Conservation (phyloP, 2,113 vertebrate species). For the Hepsetus odoe region DNA sequence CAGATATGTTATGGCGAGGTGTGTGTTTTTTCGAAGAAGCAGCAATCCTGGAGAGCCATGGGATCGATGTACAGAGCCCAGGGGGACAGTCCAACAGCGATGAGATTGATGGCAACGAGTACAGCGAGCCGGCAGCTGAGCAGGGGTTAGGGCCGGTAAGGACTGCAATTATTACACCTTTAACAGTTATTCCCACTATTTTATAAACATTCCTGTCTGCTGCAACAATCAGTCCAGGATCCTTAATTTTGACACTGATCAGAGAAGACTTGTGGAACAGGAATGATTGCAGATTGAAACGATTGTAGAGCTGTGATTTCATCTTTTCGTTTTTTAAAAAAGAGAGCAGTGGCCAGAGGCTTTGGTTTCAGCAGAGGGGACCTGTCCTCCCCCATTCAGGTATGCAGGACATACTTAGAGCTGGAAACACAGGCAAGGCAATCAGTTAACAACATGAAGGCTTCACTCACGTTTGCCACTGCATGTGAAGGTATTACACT, state of each 20-base stretch:
- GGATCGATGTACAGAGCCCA: conserved; percentile 96
- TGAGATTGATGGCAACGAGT: conserved; percentile 94
- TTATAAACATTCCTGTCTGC: neutral
- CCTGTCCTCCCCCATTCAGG: conserved; percentile 73
- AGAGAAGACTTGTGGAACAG: neutral
- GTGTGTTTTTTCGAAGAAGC: conserved; percentile 99
- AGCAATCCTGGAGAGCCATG: conserved; percentile 99
- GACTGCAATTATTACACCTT: neutral
- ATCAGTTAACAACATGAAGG: neutral
- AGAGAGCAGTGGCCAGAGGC: conserved; percentile 67
- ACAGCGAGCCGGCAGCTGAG: conserved; percentile 86
- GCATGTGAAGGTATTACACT: neutral
- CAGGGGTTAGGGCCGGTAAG: conserved; percentile 39
- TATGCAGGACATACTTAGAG: conserved; percentile 30
- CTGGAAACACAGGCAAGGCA: conserved; percentile 5
- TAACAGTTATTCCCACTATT: neutral
- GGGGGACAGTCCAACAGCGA: conserved; percentile 98
- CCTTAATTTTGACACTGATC: neutral
- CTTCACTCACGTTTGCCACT: neutral
- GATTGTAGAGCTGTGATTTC: conserved; percentile 66
- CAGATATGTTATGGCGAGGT: conserved; percentile 93
- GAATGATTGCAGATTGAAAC: conserved; percentile 21
- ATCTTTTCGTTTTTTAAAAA: conserved; percentile 68
- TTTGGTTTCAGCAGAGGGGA: conserved; percentile 71
- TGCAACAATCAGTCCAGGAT: neutral